Evolutionary conservation across 2,888 invertebrate species (phyloP), one percentile per base, ranked within the genome.

Genomic region (Endotricha flammealis): DNA sequence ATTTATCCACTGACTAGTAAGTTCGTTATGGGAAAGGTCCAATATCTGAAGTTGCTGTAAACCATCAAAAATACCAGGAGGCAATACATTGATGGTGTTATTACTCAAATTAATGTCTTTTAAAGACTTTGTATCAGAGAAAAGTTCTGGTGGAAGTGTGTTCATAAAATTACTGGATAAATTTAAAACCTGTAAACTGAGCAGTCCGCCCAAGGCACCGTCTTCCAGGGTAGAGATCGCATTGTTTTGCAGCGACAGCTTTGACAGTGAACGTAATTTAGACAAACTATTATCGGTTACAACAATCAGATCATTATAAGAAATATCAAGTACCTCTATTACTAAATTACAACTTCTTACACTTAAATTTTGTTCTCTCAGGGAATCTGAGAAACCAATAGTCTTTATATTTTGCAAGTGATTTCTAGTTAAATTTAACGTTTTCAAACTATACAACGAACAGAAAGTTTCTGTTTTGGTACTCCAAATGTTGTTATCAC

Each of bases 401-500:
- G 92, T 90, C 41, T 89, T 88, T 46, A 93, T 88, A 64, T 94
- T 93, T 80, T 93, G 93, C 57, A 95, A 88, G 65, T 92, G 92
- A 82, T 95, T 95, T 61, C 88, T 87, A 42, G 93, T 92, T 47
- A 95, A 69, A 66, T 95, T 95, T 36, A 95, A 83, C 41, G 82
- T 87, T 62, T 90, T 89, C 46, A 94, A 88, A 71, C 90, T 90
- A 63, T 89, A 90, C 50, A 93, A 81, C 23, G 91, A 90, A 68
- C 94, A 94, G 64, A 94, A 91, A 42, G 90, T 88, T 57, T 92
- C 91, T 20, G 88, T 83, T 46, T 93, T 93, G 38, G 92, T 85
- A 46, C 89, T 91, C 92, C 93, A 93, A 43, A 94, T 91, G 67
- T 93, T 93, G 80, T 93, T 94, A 63, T 91, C 91, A 47, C 90